Evolutionary conservation across 2,797 vertebrate species (phyloP).

Genomic region (Microctenopoma steveboyesi): DNA sequence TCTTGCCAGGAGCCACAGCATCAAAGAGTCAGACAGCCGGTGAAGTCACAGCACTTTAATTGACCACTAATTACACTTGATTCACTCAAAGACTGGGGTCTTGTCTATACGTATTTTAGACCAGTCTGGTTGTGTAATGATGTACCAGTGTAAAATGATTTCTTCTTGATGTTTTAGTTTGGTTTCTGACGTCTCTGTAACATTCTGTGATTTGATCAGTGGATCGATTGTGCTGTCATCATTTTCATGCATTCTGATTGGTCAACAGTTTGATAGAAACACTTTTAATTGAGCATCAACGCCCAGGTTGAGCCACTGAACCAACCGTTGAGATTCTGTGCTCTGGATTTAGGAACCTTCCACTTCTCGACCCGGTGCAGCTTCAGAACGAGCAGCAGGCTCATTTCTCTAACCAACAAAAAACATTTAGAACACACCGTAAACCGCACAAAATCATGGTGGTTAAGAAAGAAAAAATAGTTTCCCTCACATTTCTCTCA

Average conservation of each 20-base stretch:
- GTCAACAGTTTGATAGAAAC: background rate
- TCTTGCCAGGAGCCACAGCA: slow-evolving; percentile 68
- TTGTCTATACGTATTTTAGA: slow-evolving; percentile 12
- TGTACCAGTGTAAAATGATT: background rate
- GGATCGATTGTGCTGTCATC: too few species aligned
- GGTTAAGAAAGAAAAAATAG: too few species aligned
- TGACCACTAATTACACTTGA: slow-evolving; percentile 89
- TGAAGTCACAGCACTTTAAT: slow-evolving; percentile 82
- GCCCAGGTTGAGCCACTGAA: background rate
- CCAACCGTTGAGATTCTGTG: background rate
- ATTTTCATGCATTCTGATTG: background rate
- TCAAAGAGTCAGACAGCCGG: slow-evolving; percentile 71
- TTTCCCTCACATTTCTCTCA: background rate
- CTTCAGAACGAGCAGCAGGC: background rate
- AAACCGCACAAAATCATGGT: background rate
- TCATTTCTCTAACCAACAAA: background rate
- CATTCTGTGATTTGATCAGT: too few species aligned
- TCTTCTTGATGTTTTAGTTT: too few species aligned
- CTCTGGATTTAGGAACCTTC: background rate
- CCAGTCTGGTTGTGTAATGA: slow-evolving; percentile 1
- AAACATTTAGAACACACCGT: background rate
- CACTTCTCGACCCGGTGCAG: background rate
- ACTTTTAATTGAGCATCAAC: background rate
- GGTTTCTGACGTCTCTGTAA: too few species aligned
- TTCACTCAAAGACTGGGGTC: slow-evolving; percentile 61